phyloP scores from a whole-genome alignment of 2,888 invertebrate genomes.

The Chaetogeoica ovagalla region DNA sequence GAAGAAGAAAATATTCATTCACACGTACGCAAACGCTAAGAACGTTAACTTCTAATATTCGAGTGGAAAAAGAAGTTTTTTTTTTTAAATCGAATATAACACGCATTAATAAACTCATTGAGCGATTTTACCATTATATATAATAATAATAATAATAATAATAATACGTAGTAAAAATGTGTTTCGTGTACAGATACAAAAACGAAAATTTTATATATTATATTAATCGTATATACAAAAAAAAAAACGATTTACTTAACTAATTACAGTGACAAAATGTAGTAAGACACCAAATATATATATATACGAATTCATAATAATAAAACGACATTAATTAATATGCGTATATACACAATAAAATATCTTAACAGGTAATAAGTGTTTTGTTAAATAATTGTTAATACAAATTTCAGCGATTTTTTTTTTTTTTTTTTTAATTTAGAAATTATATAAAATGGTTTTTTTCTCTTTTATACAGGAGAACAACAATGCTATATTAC shows the following conservation, averaged over 20 bases:
- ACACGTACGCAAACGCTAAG: no score
- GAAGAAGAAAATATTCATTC: no score
- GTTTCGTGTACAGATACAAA: slow-evolving; percentile 28
- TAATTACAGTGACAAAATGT: slow-evolving; percentile 11
- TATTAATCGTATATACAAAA: slow-evolving; percentile 33
- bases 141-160: no score
- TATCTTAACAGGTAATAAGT: slow-evolving; percentile 24
- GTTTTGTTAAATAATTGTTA: slow-evolving; percentile 46
- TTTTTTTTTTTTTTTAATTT: slow-evolving; percentile 10
- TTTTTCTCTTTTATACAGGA: slow-evolving; percentile 12
- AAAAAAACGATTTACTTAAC: not conserved
- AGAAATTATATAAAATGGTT: slow-evolving; percentile 39
- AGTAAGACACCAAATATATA: slow-evolving; percentile 33
- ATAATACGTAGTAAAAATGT: not conserved
- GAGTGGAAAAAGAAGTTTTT: slow-evolving; percentile 3
- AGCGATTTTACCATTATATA: slow-evolving; percentile 29
- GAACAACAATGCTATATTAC: slow-evolving; percentile 1
- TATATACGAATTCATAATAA: not conserved
- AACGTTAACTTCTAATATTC: not conserved
- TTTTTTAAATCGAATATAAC: not conserved
- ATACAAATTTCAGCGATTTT: slow-evolving; percentile 39
- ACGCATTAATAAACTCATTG: slow-evolving; percentile 20
- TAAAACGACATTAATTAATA: slow-evolving; percentile 41
- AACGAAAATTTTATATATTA: slow-evolving; percentile 9
- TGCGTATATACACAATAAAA: slow-evolving; percentile 20